Conservation (phyloP, 92 coral and sea anemone genomes). For the Epizoanthus rinbou region DNA sequence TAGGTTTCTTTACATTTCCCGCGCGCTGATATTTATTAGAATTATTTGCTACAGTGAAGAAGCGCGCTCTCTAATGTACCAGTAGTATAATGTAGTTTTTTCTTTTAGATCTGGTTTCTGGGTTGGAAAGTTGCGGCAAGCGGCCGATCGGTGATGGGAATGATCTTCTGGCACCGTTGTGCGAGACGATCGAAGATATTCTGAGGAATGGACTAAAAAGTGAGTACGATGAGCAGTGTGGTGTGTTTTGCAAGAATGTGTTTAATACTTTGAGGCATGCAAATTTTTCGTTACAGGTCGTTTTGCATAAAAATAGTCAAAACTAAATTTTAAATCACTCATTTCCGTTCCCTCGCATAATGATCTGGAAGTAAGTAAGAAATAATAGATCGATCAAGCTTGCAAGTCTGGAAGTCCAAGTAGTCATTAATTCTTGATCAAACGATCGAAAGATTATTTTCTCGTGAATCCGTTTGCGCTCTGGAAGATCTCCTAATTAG, state of each 20-base stretch:
- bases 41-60: conserved; percentile 63
- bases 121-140: conserved; percentile 76
- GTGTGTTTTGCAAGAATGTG: conserved; percentile 12
- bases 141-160: conserved; percentile 72
- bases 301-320: conserved; percentile 14
- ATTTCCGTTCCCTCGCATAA: background rate
- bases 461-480: background rate
- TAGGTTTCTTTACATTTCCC: conserved; percentile 26
- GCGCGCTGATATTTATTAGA: conserved; percentile 7
- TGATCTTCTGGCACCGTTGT: conserved; percentile 61
- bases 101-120: conserved; percentile 56
- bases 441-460: too few relatives aligned
- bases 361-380: background rate
- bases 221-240: conserved; percentile 38
- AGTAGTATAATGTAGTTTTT: background rate
- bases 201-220: conserved; percentile 79
- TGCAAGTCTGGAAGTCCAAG: background rate
- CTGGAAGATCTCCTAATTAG: conserved; percentile 42
- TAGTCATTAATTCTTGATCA: conserved; percentile 5
- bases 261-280: conserved; percentile 29
- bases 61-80: conserved; percentile 35
- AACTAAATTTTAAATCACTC: background rate
- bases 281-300: conserved; percentile 4
- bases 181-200: conserved; percentile 69
- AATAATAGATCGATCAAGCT: background rate